Percentiles rank a stretch among this genome's conserved stretches.
These are phyloP conservation scores for Gambusia holbrooki DNA, from an alignment of 2,113 vertebrate species.

Conservation along the genomic window DNA sequence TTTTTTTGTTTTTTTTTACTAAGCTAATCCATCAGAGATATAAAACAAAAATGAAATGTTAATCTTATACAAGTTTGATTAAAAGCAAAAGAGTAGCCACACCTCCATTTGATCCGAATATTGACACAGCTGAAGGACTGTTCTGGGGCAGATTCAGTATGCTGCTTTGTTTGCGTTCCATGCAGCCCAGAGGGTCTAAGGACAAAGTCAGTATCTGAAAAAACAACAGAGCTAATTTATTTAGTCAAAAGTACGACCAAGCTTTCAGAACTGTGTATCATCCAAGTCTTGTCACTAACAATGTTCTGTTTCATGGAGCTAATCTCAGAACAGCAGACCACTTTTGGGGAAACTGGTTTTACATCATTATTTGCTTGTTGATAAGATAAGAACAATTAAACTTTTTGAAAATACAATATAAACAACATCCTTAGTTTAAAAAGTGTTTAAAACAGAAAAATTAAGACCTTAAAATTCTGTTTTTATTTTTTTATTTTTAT, in stretches of 20 bases:
- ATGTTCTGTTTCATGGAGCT: slow-evolving; percentile 50
- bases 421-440: not conserved
- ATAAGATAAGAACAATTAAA: not conserved
- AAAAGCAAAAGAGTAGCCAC: not conserved
- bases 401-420: too few species aligned
- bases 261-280: not conserved
- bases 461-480: too few species aligned
- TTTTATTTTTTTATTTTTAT: fast-evolving
- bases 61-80: not conserved
- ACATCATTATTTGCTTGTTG: slow-evolving; percentile 54
- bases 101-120: slow-evolving; percentile 23
- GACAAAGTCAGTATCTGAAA: slow-evolving; percentile 44
- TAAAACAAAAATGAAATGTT: not conserved
- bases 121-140: not conserved
- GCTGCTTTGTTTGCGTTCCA: slow-evolving; percentile 31
- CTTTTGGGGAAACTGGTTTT: slow-evolving; percentile 79
- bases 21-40: not conserved
- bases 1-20: not conserved
- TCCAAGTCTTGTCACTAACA: not conserved
- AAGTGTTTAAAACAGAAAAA: not conserved
- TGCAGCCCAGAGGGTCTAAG: slow-evolving; percentile 45
- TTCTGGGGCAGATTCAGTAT: not conserved
- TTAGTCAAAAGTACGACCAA: not conserved
- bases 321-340: slow-evolving; percentile 66
- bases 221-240: not conserved